These are phyloP conservation scores for Lomographa bimaculata DNA, from an alignment of 2,888 invertebrate species.

Conservation along the genomic window DNA sequence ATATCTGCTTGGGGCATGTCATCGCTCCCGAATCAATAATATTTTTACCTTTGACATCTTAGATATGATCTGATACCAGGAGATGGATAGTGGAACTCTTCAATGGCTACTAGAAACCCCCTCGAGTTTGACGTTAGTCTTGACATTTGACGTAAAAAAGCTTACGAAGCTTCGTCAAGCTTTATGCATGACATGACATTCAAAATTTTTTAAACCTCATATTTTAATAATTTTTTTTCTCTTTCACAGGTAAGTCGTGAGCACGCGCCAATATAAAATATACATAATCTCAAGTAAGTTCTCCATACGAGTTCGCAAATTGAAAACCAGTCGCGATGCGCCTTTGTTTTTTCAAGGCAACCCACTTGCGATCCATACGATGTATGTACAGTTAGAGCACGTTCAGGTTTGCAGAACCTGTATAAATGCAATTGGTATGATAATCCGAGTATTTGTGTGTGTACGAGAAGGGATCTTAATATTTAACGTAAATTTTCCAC, in stretches of 20 bases:
- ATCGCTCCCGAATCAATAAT: too few species aligned
- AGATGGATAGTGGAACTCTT: too few species aligned
- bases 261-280: conserved; percentile 20
- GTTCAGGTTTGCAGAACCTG: conserved; percentile 25
- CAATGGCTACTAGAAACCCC: too few species aligned
- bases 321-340: conserved; percentile 29
- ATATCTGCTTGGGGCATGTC: too few species aligned
- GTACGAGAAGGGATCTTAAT: neutral
- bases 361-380: conserved; percentile 20
- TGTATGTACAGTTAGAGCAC: conserved; percentile 19
- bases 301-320: conserved; percentile 29
- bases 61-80: too few species aligned
- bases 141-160: too few species aligned
- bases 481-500: too few species aligned
- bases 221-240: conserved; percentile 30
- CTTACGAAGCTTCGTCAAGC: too few species aligned
- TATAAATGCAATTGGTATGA: conserved; percentile 5
- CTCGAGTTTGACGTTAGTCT: too few species aligned
- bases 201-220: too few species aligned
- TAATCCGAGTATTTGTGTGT: conserved; percentile 11
- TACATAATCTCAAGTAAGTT: conserved; percentile 37
- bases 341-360: conserved; percentile 32
- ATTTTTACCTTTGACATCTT: too few species aligned
- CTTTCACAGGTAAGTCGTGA: conserved; percentile 52
- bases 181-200: too few species aligned